Evolutionary conservation across 2,113 vertebrate species (phyloP).

Genomic region (Nansenia antarctica): DNA sequence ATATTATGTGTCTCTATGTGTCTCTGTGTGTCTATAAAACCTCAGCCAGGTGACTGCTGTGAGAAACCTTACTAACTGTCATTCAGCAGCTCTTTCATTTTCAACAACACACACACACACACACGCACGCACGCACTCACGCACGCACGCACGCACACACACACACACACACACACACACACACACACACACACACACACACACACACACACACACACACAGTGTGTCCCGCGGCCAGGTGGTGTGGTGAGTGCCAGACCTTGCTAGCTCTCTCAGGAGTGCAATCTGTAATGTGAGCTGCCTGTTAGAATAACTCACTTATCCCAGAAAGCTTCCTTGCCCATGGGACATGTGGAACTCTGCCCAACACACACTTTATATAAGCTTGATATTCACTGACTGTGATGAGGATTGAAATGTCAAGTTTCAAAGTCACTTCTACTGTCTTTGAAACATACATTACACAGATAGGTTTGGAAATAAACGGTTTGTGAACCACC

Average conservation of each 20-base stretch:
- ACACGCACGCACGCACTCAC: neutral
- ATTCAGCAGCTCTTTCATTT: too few species aligned
- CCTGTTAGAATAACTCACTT: constrained; percentile 68
- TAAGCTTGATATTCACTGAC: constrained; percentile 29
- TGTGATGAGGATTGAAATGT: constrained; percentile 29
- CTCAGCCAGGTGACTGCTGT: constrained; percentile 1
- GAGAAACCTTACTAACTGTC: constrained; percentile 27
- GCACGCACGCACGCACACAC: too few species aligned
- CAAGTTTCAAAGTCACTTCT: constrained; percentile 44
- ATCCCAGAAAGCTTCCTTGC: constrained; percentile 58
- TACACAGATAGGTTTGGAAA: constrained; percentile 18
- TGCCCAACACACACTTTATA: constrained; percentile 47
- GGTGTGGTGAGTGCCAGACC: constrained; percentile 62
- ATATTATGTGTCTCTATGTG: too few species aligned
- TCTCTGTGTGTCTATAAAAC: too few species aligned
- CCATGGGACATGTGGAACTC: constrained; percentile 44
- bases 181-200: constrained; percentile 16
- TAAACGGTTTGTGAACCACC: neutral
- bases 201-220: constrained; percentile 13
- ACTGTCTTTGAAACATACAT: constrained; percentile 26
- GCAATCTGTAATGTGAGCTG: constrained; percentile 70
- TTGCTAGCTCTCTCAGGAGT: constrained; percentile 66
- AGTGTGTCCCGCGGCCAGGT: constrained; percentile 63
- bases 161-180: constrained; percentile 13
- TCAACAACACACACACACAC: constrained; percentile 22